Base-by-base conservation (phyloP, 64 coral and sea anemone species). In the Trachythela sp. region DNA sequence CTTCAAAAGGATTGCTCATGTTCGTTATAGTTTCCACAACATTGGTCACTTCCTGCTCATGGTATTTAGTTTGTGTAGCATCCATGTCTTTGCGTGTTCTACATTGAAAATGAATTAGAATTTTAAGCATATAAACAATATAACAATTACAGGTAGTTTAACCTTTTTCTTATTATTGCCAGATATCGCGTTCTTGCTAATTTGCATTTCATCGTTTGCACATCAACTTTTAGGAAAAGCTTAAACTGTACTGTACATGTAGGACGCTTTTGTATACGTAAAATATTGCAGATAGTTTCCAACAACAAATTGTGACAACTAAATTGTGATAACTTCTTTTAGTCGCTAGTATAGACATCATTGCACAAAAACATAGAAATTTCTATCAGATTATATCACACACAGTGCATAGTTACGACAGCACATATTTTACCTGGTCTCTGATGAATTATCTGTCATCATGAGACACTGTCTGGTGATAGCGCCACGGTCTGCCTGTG, bases 1-100 rank as follows among this genome's bases (percentile, higher is more conserved):
- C 75, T 80, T 80, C 33, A 80, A 80, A 80, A 36, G 75, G 75
- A 39, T 80, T 80, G 32, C 75, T 80, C 75, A 80, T 80, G 75
- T 80, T 80, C 56, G 24, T 64, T 0, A 64, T 64, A 8, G 22
- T 18, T 22, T 64, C 56, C 18, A 39, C 75, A 80, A 80, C 75
- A 80, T 39, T 80, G 32, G 31, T 29, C 75, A 80, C 75, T 39
- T 80, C 75, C 32, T 36, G 75, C 33, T 39, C 75, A 37, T 80
- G 75, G 75, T 80, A 22, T 18, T 80, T 80, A 34, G 34, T 80
- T 80, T 80, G 75, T 17, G 33, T 80, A 0, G 32, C 75, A 37
- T 80, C 37, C 75, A 35, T 80, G 75, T 80, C 75, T 39, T 80
- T 80, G 20, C 75, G 75, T 80, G 75, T 34, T 80, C 75, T 80